Evolutionary conservation across 2,113 vertebrate species (phyloP), one percentile per base, ranked within the genome.

Genomic region (Spermophilus dauricus): DNA sequence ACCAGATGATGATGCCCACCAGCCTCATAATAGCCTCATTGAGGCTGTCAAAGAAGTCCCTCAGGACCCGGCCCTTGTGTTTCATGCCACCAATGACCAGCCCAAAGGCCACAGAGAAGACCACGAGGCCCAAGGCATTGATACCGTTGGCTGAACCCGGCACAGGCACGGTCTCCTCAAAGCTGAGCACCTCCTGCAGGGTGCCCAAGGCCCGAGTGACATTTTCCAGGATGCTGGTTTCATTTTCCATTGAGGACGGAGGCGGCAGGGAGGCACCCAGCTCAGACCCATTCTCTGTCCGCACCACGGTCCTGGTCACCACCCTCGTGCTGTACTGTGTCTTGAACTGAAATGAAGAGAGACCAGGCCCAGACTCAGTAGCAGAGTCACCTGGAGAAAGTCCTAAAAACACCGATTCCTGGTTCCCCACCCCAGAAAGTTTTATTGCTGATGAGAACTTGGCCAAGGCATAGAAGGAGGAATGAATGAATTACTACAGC

Each of bases 11-110:
- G 97, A 99, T 98, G 97, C 99, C 98, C 98, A 99, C 99, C 98
- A 99, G 99, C 97, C 99, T 98, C 99, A 99, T 99, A 98, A 99
- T 99, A 97, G 99, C 99, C 98, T 99, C 99, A 95, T 99, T 99
- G 98, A 99, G 99, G 98, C 99, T 99, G 98, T 99, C 99, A 85
- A 99, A 99, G 98, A 99, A 99, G 96, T 99, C 99, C 97, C 99
- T 98, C 91, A 99, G 99, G 80, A 99, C 98, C 83, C 99, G 99
- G 76, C 99, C 99, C 98, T 99, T 99, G 98, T 99, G 99, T 97
- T 99, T 99, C 99, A 99, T 99, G 98, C 99, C 99, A 32, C 99
- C 99, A 53, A 99, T 99, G 97, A 99, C 99, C 98, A 99, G 98
- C 91, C 99, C 99, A 3, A 99, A 99, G 98, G 99, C 99, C 98